A percentile compares a stretch with the other conserved stretches of the same genome.
Conservation (phyloP, 2,888 invertebrate species). For the Agrotis exclamationis region DNA sequence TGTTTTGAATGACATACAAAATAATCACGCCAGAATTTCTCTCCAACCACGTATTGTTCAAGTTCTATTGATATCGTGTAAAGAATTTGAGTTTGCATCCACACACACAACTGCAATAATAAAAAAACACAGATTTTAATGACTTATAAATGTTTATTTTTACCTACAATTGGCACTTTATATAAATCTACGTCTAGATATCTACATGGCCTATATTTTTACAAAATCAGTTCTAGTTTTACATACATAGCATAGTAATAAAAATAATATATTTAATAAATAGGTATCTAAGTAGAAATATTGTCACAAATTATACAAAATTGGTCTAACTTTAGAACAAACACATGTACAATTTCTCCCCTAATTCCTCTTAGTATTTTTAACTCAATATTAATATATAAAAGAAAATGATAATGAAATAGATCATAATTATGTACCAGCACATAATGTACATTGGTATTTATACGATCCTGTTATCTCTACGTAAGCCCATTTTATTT, state of each 20-base stretch:
- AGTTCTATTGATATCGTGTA: too few species aligned
- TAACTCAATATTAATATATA: neutral
- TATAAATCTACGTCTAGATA: conserved; percentile 14
- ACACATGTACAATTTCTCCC: neutral
- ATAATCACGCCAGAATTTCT: too few species aligned
- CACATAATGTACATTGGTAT: conserved; percentile 5
- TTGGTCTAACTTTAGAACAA: too few species aligned
- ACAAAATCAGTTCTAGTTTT: conserved; percentile 30
- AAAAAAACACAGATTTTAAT: neutral
- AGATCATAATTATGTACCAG: neutral
- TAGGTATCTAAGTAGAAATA: neutral
- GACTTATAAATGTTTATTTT: conserved; percentile 43
- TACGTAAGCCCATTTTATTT: neutral
- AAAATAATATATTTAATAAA: too few species aligned
- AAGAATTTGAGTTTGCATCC: too few species aligned
- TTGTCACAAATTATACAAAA: neutral
- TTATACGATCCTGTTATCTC: conserved; percentile 25
- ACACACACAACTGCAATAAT: too few species aligned
- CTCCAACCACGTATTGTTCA: too few species aligned
- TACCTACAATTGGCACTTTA: conserved; percentile 54
- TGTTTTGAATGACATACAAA: neutral
- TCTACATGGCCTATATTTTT: conserved; percentile 16
- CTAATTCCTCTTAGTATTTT: neutral
- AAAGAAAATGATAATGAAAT: conserved; percentile 2
- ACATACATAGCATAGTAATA: neutral